Percentiles rank a stretch among this genome's conserved stretches.
Evolutionary conservation across 2,113 vertebrate genomes (phyloP).

Genomic region (Cheilinus undulatus): DNA sequence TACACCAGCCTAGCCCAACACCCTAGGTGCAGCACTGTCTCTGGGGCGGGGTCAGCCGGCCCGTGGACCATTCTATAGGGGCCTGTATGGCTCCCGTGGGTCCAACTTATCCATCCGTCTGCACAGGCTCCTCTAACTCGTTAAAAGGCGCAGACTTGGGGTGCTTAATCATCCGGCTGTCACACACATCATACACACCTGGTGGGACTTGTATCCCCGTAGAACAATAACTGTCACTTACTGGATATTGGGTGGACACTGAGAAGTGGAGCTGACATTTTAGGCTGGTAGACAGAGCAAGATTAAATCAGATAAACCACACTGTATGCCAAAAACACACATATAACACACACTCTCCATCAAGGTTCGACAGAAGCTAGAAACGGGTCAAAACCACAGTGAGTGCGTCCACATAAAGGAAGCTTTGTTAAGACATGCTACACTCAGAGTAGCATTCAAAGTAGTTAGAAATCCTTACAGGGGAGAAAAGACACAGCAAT

Average conservation of each 20-base stretch:
- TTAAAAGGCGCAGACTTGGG: slow-evolving; percentile 68
- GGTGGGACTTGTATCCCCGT: slow-evolving; percentile 65
- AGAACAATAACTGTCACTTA: slow-evolving; percentile 74
- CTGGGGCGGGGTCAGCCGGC: slow-evolving; percentile 52
- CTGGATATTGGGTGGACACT: slow-evolving; percentile 38
- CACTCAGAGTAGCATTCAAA: slow-evolving; percentile 42
- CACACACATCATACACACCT: slow-evolving; percentile 75
- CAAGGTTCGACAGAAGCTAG: slow-evolving; percentile 54
- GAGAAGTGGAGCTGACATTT: slow-evolving; percentile 41
- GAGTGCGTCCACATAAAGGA: slow-evolving; percentile 60
- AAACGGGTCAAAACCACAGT: slow-evolving; percentile 44
- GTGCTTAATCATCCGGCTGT: slow-evolving; percentile 72
- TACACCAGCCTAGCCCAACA: slow-evolving; percentile 35
- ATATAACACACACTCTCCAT: slow-evolving; percentile 27
- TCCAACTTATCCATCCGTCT: slow-evolving; percentile 66
- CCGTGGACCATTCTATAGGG: slow-evolving; percentile 45
- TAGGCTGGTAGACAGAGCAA: slow-evolving; percentile 28
- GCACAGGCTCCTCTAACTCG: slow-evolving; percentile 61
- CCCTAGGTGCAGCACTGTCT: slow-evolving; percentile 39
- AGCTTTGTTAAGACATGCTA: slow-evolving; percentile 54
- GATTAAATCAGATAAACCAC: slow-evolving; percentile 41
- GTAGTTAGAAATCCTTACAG: slow-evolving; percentile 27
- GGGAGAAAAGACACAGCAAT: slow-evolving; percentile 15
- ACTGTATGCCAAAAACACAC: slow-evolving; percentile 13
- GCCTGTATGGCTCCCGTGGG: slow-evolving; percentile 66